These are phyloP conservation scores for Malurus elegans DNA, from an alignment of 2,113 vertebrate species.

Conservation along the genomic window DNA sequence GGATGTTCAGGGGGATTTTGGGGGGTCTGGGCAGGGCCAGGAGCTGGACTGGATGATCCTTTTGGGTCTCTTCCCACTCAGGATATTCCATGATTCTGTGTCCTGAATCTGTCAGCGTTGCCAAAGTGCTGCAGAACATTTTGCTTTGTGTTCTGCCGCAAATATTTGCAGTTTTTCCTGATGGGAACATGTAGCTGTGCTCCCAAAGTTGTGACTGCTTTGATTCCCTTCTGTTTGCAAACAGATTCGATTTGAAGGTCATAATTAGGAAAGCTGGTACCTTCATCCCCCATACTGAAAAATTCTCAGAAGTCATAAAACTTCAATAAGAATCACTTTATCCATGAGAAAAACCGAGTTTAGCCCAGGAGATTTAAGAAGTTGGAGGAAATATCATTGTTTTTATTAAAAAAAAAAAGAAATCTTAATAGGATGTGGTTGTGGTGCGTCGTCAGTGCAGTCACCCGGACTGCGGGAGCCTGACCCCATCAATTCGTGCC, in stretches of 20 bases:
- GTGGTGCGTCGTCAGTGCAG: neutral
- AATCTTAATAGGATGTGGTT: neutral
- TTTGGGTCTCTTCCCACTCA: neutral
- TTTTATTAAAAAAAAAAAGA: neutral
- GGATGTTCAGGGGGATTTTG: neutral
- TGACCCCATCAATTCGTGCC: neutral
- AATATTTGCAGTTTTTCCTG: neutral
- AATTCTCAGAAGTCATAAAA: neutral
- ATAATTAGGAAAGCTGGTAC: neutral
- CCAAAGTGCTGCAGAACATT: neutral
- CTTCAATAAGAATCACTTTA: neutral
- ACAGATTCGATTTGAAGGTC: neutral
- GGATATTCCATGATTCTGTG: neutral
- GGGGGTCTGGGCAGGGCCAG: neutral
- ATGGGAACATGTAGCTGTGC: fast-evolving
- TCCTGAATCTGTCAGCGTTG: neutral
- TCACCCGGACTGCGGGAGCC: neutral
- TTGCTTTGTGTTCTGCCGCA: neutral
- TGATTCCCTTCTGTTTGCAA: neutral
- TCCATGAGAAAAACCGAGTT: neutral
- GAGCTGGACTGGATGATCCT: fast-evolving
- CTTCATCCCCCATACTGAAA: neutral
- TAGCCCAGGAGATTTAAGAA: neutral
- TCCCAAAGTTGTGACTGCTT: neutral
- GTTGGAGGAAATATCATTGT: neutral